Evolutionary conservation across 2,113 vertebrate species (phyloP).

Genomic region (Nothocercus nigrocapillus): DNA sequence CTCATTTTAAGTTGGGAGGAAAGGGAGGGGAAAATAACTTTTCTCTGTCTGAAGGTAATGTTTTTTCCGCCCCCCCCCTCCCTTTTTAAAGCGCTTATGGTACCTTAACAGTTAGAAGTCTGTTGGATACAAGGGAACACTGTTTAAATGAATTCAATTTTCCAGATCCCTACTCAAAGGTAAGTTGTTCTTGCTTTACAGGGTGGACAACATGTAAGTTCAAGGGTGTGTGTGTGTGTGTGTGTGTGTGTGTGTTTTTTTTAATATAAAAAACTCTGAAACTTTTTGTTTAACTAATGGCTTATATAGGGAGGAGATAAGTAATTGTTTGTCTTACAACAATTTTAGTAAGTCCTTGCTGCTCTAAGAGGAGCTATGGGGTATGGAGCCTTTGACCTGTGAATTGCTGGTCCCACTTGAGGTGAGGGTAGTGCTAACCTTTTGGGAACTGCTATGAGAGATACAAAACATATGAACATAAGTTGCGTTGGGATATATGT

Average conservation of each 20-base stretch:
- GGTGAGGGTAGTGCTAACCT: background rate
- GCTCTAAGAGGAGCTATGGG: background rate
- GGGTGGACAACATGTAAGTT: background rate
- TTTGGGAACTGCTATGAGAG: background rate
- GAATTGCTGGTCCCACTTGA: rapidly evolving
- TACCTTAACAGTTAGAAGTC: conserved; percentile 95
- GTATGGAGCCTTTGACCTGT: background rate
- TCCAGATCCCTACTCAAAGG: conserved; percentile 97
- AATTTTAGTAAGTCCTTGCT: background rate
- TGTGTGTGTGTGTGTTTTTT: no score
- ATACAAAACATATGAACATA: background rate
- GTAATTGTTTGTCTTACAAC: background rate
- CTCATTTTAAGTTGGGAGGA: background rate
- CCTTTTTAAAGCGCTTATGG: conserved; percentile 88
- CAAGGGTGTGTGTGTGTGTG: no score
- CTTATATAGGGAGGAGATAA: background rate
- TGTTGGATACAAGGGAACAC: conserved; percentile 96
- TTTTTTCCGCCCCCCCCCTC: conserved; percentile 56
- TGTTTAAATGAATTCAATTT: conserved; percentile 99
- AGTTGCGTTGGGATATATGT: background rate
- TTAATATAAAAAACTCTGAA: background rate
- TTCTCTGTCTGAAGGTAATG: background rate
- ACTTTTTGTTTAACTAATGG: background rate
- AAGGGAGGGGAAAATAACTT: background rate
- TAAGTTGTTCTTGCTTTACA: conserved; percentile 66